These are phyloP conservation scores for Bothrops jararaca DNA, from an alignment of 2,113 vertebrate species.

Conservation along the genomic window DNA sequence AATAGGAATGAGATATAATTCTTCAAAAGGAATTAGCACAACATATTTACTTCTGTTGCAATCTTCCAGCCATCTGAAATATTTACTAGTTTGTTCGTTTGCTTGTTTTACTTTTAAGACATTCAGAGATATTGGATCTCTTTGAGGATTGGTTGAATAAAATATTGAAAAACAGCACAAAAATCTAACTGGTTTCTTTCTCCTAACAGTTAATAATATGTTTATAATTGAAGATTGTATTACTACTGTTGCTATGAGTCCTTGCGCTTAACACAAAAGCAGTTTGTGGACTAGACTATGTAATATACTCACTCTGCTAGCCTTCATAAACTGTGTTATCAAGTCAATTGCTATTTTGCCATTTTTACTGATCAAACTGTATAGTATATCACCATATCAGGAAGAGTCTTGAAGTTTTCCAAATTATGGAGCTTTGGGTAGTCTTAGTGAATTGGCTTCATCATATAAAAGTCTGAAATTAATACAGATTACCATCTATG, in stretches of 20 bases:
- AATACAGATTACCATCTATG: background rate
- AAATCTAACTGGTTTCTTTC: constrained; percentile 21
- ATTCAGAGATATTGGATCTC: background rate
- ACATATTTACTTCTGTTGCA: background rate
- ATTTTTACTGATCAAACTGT: background rate
- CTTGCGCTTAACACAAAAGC: constrained; percentile 40
- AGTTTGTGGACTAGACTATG: background rate
- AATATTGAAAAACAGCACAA: constrained; percentile 25
- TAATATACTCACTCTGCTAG: background rate
- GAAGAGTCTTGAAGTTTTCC: background rate
- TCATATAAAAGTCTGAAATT: background rate
- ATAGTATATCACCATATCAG: background rate
- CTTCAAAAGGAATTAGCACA: background rate
- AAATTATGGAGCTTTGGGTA: background rate
- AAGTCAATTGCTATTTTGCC: background rate
- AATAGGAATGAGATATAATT: background rate
- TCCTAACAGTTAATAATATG: constrained; percentile 44
- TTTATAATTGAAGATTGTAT: constrained; percentile 50
- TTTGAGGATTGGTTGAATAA: constrained; percentile 19
- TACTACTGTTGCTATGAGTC: constrained; percentile 53
- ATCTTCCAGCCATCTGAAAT: constrained; percentile 22
- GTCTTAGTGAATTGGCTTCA: background rate
- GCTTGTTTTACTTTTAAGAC: background rate
- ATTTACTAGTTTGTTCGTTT: background rate
- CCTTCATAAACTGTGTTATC: background rate